Conservation (phyloP, 53 echinoderm and acorn worm genomes). For the Actinopyga echinites region DNA sequence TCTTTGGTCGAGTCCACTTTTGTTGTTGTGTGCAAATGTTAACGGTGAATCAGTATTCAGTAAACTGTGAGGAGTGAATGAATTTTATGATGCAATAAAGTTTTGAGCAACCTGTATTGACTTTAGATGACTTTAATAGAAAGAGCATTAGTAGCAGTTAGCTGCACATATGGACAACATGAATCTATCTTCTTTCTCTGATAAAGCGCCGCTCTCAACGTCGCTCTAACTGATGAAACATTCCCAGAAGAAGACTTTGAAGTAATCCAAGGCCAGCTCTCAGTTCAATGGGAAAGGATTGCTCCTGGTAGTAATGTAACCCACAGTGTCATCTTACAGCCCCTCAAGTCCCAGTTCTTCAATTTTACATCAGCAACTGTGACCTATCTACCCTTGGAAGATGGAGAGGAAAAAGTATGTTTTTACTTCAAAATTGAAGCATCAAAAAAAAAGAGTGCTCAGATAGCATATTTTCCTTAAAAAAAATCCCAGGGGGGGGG, state of each 20-base stretch:
- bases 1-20: too few species aligned
- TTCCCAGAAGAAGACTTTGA: constrained; percentile 79
- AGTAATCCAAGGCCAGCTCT: constrained; percentile 69
- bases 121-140: too few species aligned
- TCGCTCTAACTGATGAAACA: constrained; percentile 80
- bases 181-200: too few species aligned
- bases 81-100: too few species aligned
- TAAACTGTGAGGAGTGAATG: too few species aligned
- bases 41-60: too few species aligned
- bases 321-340: constrained; percentile 85
- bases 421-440: not conserved
- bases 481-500: too few species aligned
- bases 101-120: not conserved
- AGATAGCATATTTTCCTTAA: too few species aligned
- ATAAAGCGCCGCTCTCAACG: constrained; percentile 83
- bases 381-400: constrained; percentile 71
- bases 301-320: constrained; percentile 95
- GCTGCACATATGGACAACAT: too few species aligned
- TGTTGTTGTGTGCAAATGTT: too few species aligned
- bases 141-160: too few species aligned
- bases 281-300: constrained; percentile 92
- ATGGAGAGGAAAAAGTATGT: constrained; percentile 67
- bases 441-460: not conserved
- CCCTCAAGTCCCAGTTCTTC: constrained; percentile 74
- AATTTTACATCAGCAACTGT: constrained; percentile 86